Base-by-base conservation (phyloP, 2,888 invertebrate genomes). In the Formica aserva region DNA sequence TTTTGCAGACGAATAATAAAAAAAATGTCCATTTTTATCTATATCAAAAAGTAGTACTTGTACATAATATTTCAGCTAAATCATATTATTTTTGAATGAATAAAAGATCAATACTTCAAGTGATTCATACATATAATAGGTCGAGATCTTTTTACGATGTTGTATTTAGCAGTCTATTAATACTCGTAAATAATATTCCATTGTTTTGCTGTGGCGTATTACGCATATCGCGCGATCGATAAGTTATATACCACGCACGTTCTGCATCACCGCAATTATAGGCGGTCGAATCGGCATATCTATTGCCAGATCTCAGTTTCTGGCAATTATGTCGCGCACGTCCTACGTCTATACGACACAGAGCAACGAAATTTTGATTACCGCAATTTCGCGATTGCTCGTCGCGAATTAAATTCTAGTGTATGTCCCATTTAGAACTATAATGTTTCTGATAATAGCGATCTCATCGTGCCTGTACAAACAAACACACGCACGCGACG, bases 311-410 rank as follows among this genome's bases (percentile, higher is more conserved):
- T 77, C 77, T 67, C 77, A 77, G 77, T 38, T 41, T 22, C 75
- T 29, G 5, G 11, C 55, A 29, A 69, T 77, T 55, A n/a, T 29
- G 22, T 38, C 69, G 66, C 18, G 52, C 48, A 15, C 35, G 52
- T 66, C 66, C 66, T 66, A 29, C 15, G 26, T 22, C 2, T 15
- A 11, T 26, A 18, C 48, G 26, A 32, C n/a, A 63, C 35, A 18
- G 13, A 57, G 55, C 38, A 29, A 41, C 55, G 55, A 77, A 75
- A 65, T 75, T 82, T 82, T 75, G 60, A 82, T 82, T 75, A 82
- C n/a, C 75, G 52, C 65, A 55, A 67, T 77, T 67, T 41, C 77
- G 57, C n/a, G 22, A 69, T 41, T 41, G 29, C 69, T 65, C 69
- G 41, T 77, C 57, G n/a, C 57, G 15, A 67, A 76, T 76, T 63